Evolutionary conservation across 2,797 vertebrate species (phyloP).

Genomic region (Silurus aristotelis): DNA sequence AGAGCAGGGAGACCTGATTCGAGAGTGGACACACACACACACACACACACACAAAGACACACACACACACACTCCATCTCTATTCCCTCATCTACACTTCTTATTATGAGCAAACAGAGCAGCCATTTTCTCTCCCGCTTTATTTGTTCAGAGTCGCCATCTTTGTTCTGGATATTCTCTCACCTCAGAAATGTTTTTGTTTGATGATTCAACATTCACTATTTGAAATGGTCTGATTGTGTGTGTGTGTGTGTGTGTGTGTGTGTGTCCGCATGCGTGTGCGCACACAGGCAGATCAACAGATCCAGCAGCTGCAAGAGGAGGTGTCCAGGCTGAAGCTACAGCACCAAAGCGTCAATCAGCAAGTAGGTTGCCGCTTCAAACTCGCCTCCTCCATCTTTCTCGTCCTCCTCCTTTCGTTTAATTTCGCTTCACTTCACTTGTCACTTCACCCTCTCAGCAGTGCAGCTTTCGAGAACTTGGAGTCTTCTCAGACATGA

Average conservation of each 20-base stretch:
- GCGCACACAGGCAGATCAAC: constrained; percentile 56
- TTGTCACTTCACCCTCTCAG: background rate
- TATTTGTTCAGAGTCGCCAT: constrained; percentile 42
- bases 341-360: constrained; percentile 49
- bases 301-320: constrained; percentile 42
- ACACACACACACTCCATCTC: constrained; percentile 41
- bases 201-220: constrained; percentile 52
- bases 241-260: constrained; percentile 30
- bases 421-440: background rate
- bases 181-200: constrained; percentile 52
- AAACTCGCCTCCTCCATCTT: background rate
- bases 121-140: constrained; percentile 52
- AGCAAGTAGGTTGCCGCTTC: constrained; percentile 62
- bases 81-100: constrained; percentile 35
- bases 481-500: background rate
- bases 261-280: constrained; percentile 44
- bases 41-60: constrained; percentile 41
- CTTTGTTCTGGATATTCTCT: constrained; percentile 54
- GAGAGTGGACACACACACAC: constrained; percentile 28
- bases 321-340: constrained; percentile 51
- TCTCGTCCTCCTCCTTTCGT: background rate
- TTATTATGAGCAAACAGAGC: constrained; percentile 54
- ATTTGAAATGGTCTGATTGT: constrained; percentile 44
- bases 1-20: constrained; percentile 55
- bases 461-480: background rate